A percentile compares a stretch with the other conserved stretches of the same genome.
Conservation (phyloP, 2,888 invertebrate species). For the Luffia ferchaultella region DNA sequence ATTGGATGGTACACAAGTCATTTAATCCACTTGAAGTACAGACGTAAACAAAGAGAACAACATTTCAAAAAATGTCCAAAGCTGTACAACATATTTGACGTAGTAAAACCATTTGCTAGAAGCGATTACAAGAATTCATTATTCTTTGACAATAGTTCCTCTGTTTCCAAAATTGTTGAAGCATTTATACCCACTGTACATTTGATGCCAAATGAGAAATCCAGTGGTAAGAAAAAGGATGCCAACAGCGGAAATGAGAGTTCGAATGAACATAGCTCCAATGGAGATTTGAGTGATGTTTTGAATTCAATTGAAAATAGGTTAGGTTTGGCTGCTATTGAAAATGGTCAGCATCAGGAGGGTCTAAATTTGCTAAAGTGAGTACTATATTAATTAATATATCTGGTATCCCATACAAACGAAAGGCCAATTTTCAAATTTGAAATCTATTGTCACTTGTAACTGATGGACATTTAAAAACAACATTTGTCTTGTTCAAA, state of each 20-base stretch:
- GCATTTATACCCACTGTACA: constrained; percentile 36
- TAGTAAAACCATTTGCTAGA: constrained; percentile 29
- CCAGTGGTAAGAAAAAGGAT: constrained; percentile 37
- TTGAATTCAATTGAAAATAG: constrained; percentile 68
- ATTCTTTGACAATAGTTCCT: constrained; percentile 13
- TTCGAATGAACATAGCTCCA: constrained; percentile 29
- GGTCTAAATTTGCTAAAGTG: constrained; percentile 64
- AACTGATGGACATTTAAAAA: not conserved
- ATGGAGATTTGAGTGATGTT: constrained; percentile 54
- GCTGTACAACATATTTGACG: constrained; percentile 25
- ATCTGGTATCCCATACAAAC: not conserved
- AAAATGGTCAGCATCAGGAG: constrained; percentile 60
- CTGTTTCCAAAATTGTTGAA: constrained; percentile 30
- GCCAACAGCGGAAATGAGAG: constrained; percentile 17
- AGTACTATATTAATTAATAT: constrained; percentile 4
- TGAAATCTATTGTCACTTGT: not conserved
- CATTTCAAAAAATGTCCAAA: constrained; percentile 20
- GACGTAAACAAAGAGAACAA: constrained; percentile 26
- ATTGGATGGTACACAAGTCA: constrained; percentile 72
- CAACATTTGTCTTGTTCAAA: too few species aligned
- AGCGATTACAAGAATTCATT: constrained; percentile 8
- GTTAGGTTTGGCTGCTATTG: constrained; percentile 66
- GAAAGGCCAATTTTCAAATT: not conserved
- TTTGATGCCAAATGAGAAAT: constrained; percentile 48
- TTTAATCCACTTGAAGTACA: constrained; percentile 47